Percentiles rank a stretch among this genome's conserved stretches.
Evolutionary conservation across 2,888 invertebrate genomes (phyloP).

Genomic region (Cyclophora albipunctata): DNA sequence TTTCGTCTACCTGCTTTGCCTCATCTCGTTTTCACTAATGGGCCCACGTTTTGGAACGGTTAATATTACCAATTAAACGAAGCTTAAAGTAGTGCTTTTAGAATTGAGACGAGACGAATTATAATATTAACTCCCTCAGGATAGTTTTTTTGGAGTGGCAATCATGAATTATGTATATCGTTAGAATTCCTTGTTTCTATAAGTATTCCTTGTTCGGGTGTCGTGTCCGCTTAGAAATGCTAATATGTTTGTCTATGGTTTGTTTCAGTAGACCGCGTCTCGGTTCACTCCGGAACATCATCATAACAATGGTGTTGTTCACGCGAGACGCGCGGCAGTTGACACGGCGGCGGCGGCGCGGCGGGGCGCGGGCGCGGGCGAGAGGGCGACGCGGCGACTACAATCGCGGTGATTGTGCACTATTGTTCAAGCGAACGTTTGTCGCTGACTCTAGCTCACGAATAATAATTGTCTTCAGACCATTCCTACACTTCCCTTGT

Average conservation of each 20-base stretch:
- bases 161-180: slow-evolving; percentile 59
- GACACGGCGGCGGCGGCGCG: slow-evolving; percentile 44
- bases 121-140: slow-evolving; percentile 45
- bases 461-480: slow-evolving; percentile 42
- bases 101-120: slow-evolving; percentile 45
- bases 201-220: slow-evolving; percentile 31
- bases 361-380: slow-evolving; percentile 45
- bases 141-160: slow-evolving; percentile 31
- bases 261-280: slow-evolving; percentile 45
- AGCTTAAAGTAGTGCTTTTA: slow-evolving; percentile 51
- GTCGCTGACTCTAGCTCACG: slow-evolving; percentile 37
- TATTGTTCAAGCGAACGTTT: slow-evolving; percentile 52
- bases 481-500: slow-evolving; percentile 30
- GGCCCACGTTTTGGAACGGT: slow-evolving; percentile 50
- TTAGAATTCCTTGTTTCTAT: slow-evolving; percentile 34
- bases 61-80: slow-evolving; percentile 66
- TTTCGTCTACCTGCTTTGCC: slow-evolving; percentile 61
- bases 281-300: slow-evolving; percentile 43
- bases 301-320: slow-evolving; percentile 63
- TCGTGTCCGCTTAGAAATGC: slow-evolving; percentile 42
- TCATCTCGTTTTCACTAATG: slow-evolving; percentile 58
- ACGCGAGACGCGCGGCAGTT: slow-evolving; percentile 59
- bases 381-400: slow-evolving; percentile 26
- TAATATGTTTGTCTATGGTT: slow-evolving; percentile 47
- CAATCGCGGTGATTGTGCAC: slow-evolving; percentile 61